phyloP scores from a whole-genome alignment of 1,140 invertebrate species.

The Atopsyche davidsoni region DNA sequence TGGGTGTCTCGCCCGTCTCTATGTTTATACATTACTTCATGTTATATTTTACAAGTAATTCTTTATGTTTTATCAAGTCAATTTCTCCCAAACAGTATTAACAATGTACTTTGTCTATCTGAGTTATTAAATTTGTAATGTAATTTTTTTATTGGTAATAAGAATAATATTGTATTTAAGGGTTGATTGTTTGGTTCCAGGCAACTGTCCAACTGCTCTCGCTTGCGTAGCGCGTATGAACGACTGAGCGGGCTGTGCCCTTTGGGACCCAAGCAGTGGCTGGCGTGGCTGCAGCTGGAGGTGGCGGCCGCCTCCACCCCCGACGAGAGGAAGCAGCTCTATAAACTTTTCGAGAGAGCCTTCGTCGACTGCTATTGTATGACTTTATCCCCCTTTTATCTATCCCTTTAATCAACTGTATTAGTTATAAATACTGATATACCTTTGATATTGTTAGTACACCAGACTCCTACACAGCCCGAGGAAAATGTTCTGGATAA shows the following conservation, averaged over 20 bases:
- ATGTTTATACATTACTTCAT: too few relatives aligned
- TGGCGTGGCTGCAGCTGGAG: conserved; percentile 22
- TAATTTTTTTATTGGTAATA: not conserved
- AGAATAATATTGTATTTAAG: too few relatives aligned
- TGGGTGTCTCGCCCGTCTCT: too few relatives aligned
- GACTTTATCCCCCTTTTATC: conserved; percentile 1
- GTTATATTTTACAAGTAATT: too few relatives aligned
- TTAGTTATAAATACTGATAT: not conserved
- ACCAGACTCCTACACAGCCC: too few relatives aligned
- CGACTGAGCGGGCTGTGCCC: conserved; percentile 21
- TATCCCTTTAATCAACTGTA: too few relatives aligned
- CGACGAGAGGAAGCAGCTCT: conserved; percentile 12
- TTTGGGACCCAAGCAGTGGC: conserved; percentile 21
- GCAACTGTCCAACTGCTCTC: conserved; percentile 18
- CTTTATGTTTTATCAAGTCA: too few relatives aligned
- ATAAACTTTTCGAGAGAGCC: conserved; percentile 23
- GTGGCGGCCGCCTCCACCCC: conserved; percentile 14
- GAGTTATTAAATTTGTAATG: not conserved
- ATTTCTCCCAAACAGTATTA: too few relatives aligned
- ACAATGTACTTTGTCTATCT: too few relatives aligned
- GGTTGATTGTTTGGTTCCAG: too few relatives aligned
- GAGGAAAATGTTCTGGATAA: too few relatives aligned
- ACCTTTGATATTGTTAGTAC: not conserved
- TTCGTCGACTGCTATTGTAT: conserved; percentile 27
- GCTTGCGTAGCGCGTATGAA: conserved; percentile 24